Conservation (phyloP, 2,888 invertebrate species). For the Ecliptopera silaceata region DNA sequence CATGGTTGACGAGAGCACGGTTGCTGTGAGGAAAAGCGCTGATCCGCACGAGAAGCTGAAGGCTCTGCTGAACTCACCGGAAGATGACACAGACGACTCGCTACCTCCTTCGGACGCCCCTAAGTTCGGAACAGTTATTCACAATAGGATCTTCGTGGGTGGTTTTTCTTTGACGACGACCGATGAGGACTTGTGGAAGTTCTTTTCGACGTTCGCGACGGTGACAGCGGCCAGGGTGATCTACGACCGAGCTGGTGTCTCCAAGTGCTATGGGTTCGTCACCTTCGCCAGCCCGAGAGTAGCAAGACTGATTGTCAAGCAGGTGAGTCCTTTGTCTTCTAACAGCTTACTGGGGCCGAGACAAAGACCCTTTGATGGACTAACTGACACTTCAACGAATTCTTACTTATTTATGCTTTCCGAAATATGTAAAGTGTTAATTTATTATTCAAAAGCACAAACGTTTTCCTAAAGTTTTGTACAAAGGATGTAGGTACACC, state of each 20-base stretch:
- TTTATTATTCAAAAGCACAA: too few species aligned
- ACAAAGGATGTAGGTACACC: too few species aligned
- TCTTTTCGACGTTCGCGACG: conserved; percentile 95
- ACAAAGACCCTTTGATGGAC: conserved; percentile 8
- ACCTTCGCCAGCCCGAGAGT: conserved; percentile 83
- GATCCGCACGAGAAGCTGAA: conserved; percentile 78
- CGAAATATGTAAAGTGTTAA: too few species aligned
- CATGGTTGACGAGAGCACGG: conserved; percentile 74
- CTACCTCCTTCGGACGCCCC: conserved; percentile 77
- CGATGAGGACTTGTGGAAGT: conserved; percentile 94
- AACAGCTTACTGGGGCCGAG: background rate
- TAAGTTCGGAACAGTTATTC: conserved; percentile 92
- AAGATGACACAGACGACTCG: conserved; percentile 73
- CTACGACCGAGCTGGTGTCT: conserved; percentile 96
- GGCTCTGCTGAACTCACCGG: conserved; percentile 72
- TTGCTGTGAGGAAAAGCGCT: conserved; percentile 55
- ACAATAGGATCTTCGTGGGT: conserved; percentile 97
- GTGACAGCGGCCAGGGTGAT: conserved; percentile 97
- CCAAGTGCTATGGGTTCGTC: conserved; percentile 95
- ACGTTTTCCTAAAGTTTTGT: too few species aligned
- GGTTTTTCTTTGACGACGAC: conserved; percentile 97
- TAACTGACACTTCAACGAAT: background rate
- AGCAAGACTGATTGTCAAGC: conserved; percentile 77
- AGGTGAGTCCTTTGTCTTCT: conserved; percentile 57
- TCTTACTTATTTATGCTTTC: too few species aligned